Base-by-base conservation (phyloP, 2,888 invertebrate genomes). In the Pardosa pseudoannulata region DNA sequence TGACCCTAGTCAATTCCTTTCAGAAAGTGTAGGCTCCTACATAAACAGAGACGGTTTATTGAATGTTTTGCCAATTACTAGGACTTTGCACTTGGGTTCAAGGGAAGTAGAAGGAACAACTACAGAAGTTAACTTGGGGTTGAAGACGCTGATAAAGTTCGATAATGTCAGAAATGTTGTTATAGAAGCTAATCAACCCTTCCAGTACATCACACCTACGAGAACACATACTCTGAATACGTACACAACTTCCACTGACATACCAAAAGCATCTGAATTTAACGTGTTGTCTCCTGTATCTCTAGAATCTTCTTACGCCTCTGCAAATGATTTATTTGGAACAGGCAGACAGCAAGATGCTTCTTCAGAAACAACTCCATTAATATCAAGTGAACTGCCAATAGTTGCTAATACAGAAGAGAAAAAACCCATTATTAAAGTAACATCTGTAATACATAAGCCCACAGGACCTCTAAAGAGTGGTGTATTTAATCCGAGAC, bases 91-190 rank as follows among this genome's bases (percentile, higher is more conserved):
- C 50, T 65, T 89, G 23, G 89, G 89, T 16, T 88, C 88, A 1
- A 36, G 89, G 31, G 85, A 83, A n/a, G 46, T 88, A 9, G 88
- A 86, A 73, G 89, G 89, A 28, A 79, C 88, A n/a, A 89, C 89
- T 1, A 89, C 89, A 16, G 89, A 89, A 75, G 89, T 89, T 9
- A 89, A 89, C 79, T 62, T 89, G 9, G 88, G 87, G 9, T 72
- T 89, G 19, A 88, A 88, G 67, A 89, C 89, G 3, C 72, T 88
- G 9, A 67, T 89, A 13, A 82, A 86, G 46, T 81, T 89, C 9
- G 89, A 89, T 62, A 85, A 87, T 41, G 67, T 89, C 9, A 78
- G 46, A 27, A 89, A 89, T 64, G 87, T 81, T 23, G 27, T 70
- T 0, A 64, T 70, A 28, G 88, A 62, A 62, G 79, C 79, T 19